Percentiles rank a stretch among this genome's conserved stretches.
Conservation (phyloP, 2,113 vertebrate species). For the Ophthalmolycus amberensis region DNA sequence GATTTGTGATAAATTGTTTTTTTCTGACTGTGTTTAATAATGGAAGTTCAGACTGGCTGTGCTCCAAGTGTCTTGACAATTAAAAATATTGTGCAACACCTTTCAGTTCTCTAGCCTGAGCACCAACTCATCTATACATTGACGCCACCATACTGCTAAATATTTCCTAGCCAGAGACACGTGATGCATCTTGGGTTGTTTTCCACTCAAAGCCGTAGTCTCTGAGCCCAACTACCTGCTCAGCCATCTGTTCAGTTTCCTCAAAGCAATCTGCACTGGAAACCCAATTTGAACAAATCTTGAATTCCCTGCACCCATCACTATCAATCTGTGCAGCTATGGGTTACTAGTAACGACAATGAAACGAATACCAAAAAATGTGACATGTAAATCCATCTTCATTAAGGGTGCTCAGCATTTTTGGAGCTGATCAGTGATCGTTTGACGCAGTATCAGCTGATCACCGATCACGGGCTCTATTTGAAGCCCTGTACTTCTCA, state of each 20-base stretch:
- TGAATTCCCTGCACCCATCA: too few relatives aligned
- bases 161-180: neutral
- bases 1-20: neutral
- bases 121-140: neutral
- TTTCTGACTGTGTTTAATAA: neutral
- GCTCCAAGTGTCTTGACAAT: neutral
- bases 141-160: neutral
- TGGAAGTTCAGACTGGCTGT: neutral
- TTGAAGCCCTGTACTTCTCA: neutral
- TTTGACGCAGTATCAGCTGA: neutral
- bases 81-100: neutral
- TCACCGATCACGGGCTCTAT: neutral
- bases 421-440: neutral
- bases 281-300: neutral
- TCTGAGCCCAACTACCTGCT: conserved; percentile 15
- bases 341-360: neutral
- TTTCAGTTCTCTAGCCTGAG: neutral
- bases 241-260: conserved; percentile 22
- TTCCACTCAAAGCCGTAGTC: neutral
- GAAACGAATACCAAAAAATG: neutral
- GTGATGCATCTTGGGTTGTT: neutral
- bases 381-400: neutral
- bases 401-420: neutral
- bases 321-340: neutral
- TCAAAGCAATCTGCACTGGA: neutral